Percentiles rank a stretch among this genome's conserved stretches.
These are phyloP conservation scores for Melipona bicolor DNA, from an alignment of 2,888 invertebrate species.

Conservation along the genomic window DNA sequence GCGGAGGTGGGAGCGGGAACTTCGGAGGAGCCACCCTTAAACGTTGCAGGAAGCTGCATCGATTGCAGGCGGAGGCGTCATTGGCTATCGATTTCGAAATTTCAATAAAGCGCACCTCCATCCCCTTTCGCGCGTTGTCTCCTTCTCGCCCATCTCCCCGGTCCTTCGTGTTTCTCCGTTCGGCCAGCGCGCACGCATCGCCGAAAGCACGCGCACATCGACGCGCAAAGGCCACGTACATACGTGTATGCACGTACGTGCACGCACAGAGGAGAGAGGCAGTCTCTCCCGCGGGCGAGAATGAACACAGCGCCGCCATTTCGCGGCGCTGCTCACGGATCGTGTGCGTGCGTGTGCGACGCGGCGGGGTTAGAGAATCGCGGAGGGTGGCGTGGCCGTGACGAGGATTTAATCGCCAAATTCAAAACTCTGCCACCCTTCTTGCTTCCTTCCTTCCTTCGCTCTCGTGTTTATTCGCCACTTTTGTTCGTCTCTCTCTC, in stretches of 20 bases:
- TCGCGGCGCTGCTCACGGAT: conserved; percentile 64
- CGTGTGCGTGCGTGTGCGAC: conserved; percentile 35
- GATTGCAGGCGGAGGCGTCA: conserved; percentile 55
- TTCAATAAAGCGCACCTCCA: conserved; percentile 64
- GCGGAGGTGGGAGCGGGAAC: no score
- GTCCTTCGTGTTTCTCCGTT: conserved; percentile 40
- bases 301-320: conserved; percentile 74
- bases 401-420: conserved; percentile 75
- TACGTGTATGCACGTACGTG: no score
- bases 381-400: conserved; percentile 25
- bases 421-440: conserved; percentile 67
- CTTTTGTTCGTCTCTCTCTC: not conserved
- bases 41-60: conserved; percentile 22
- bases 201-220: not conserved
- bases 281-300: conserved; percentile 64
- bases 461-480: not conserved
- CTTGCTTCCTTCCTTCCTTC: conserved; percentile 8
- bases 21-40: not conserved
- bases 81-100: conserved; percentile 63
- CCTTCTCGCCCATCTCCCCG: conserved; percentile 3
- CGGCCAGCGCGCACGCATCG: not conserved
- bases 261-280: conserved; percentile 10
- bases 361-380: conserved; percentile 5
- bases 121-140: conserved; percentile 1
- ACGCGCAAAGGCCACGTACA: no score